These are phyloP conservation scores for Oithona nana DNA, from an alignment of 2,888 invertebrate species.

Conservation along the genomic window DNA sequence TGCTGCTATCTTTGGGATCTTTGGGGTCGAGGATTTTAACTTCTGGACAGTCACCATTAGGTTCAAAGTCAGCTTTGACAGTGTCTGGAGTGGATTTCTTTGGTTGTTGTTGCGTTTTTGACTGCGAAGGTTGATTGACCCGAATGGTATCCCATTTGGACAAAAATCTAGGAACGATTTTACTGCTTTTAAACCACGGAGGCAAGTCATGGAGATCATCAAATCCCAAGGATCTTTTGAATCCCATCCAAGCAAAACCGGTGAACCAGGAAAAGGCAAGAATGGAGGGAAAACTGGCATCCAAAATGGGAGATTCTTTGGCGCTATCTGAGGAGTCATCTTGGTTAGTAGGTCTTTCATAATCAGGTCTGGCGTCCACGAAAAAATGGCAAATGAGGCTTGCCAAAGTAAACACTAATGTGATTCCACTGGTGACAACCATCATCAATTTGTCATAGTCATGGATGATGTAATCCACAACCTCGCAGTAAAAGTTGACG, in stretches of 20 bases:
- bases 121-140: neutral
- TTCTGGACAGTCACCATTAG: slow-evolving; percentile 1
- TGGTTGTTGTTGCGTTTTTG: neutral
- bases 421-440: neutral
- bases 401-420: neutral
- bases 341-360: neutral
- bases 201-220: slow-evolving; percentile 13
- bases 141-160: neutral
- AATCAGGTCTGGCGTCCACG: slow-evolving; percentile 6
- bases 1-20: neutral
- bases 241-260: slow-evolving; percentile 11
- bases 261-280: slow-evolving; percentile 14
- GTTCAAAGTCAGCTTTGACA: neutral
- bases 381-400: neutral
- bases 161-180: neutral
- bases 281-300: slow-evolving; percentile 10
- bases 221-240: slow-evolving; percentile 5
- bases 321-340: neutral
- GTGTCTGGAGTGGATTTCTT: too few relatives aligned
- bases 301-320: neutral
- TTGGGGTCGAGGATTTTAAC: neutral
- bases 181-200: neutral
- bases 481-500: neutral
- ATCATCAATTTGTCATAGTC: neutral
- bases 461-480: neutral